A percentile compares a stretch with the other conserved stretches of the same genome.
Conservation (phyloP, 2,113 vertebrate genomes). For the Sprattus sprattus region DNA sequence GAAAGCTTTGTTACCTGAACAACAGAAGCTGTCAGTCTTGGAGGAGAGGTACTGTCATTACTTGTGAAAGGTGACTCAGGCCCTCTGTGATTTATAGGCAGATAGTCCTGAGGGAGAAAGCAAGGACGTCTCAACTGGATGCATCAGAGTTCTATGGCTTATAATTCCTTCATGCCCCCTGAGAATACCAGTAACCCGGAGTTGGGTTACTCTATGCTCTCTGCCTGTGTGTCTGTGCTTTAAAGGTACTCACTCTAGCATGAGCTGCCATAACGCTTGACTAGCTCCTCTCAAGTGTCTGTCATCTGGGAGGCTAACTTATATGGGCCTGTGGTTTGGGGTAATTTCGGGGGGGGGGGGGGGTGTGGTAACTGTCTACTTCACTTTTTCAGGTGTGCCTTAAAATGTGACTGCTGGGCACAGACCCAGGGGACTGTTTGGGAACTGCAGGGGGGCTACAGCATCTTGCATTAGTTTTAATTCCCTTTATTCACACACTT, state of each 20-base stretch:
- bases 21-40: background rate
- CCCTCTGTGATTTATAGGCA: background rate
- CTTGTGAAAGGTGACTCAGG: background rate
- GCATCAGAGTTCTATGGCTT: background rate
- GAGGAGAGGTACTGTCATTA: background rate
- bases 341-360: background rate
- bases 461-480: no score
- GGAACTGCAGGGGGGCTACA: no score
- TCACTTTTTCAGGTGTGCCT: background rate
- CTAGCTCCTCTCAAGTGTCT: background rate
- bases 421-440: no score
- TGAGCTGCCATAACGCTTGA: background rate
- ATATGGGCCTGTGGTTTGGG: background rate
- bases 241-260: background rate
- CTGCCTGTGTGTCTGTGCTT: background rate
- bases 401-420: background rate
- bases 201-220: background rate
- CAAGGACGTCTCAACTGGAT: background rate
- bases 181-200: background rate
- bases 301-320: background rate
- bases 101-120: background rate
- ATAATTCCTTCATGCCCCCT: background rate
- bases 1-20: background rate
- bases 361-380: no score
- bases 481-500: no score